A percentile compares a stretch with the other conserved stretches of the same genome.
Conservation (phyloP, 2,113 vertebrate species). For the Fregetta grallaria region DNA sequence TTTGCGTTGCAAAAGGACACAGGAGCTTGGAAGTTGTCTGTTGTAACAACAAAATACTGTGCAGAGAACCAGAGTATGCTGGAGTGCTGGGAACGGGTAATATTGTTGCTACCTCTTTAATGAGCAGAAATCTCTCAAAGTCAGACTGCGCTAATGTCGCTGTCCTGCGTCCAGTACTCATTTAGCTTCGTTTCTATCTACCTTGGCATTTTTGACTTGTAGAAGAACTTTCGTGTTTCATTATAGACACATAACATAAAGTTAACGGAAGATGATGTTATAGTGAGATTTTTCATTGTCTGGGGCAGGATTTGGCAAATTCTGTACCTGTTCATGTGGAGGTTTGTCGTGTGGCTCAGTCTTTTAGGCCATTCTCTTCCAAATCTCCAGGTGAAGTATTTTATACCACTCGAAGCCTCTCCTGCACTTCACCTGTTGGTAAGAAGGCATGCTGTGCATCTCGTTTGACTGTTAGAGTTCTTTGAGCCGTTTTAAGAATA, state of each 20-base stretch:
- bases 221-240: neutral
- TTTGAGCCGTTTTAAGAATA: neutral
- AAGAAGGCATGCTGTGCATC: neutral
- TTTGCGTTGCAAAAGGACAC: neutral
- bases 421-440: neutral
- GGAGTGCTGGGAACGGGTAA: neutral
- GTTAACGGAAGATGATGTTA: neutral
- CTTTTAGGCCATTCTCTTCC: neutral
- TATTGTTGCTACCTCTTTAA: neutral
- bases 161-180: neutral
- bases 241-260: neutral
- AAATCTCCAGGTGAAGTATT: neutral
- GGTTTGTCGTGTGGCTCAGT: neutral
- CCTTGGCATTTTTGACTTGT: neutral
- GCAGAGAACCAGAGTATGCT: neutral
- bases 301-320: neutral
- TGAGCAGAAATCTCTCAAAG: neutral
- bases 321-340: neutral
- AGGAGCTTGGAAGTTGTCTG: neutral
- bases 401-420: neutral
- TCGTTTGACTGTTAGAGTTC: neutral
- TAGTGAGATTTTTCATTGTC: neutral
- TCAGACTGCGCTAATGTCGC: rapidly evolving
- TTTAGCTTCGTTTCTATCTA: rapidly evolving
- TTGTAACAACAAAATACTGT: neutral